These are phyloP conservation scores for Syncerus caffer DNA, from an alignment of 2,797 vertebrate species.

Conservation along the genomic window DNA sequence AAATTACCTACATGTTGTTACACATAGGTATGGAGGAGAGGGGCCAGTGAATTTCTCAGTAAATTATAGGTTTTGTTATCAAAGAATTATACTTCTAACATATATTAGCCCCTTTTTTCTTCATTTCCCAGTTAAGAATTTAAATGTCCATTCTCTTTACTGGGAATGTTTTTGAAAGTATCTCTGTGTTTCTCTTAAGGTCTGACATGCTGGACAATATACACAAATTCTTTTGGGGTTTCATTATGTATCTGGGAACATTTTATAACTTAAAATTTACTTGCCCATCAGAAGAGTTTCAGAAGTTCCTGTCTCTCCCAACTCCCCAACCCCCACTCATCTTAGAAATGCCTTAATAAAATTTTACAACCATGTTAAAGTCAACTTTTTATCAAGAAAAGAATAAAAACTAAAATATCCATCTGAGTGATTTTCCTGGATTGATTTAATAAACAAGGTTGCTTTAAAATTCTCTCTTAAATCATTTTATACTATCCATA, in stretches of 20 bases:
- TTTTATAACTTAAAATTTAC: conserved; percentile 13
- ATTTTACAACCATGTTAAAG: conserved; percentile 21
- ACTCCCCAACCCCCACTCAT: not conserved
- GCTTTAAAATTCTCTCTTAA: not conserved
- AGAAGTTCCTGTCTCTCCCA: not conserved
- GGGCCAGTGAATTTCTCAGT: not conserved
- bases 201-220: not conserved
- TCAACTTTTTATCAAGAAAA: conserved; percentile 45
- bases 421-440: not conserved
- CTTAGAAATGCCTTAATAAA: conserved; percentile 49
- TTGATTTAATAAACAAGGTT: conserved; percentile 13
- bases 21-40: not conserved
- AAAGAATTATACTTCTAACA: conserved; percentile 6
- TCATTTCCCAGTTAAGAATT: not conserved
- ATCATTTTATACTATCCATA: not conserved
- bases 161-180: not conserved
- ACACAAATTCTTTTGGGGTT: not conserved
- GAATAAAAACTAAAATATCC: conserved; percentile 39
- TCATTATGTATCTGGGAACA: not conserved
- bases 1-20: not conserved
- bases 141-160: not conserved
- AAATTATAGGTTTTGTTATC: conserved; percentile 1
- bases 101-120: not conserved
- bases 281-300: not conserved
- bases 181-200: not conserved